Evolutionary conservation across 2,888 invertebrate species (phyloP).

Genomic region (Gandaritis pyraliata): DNA sequence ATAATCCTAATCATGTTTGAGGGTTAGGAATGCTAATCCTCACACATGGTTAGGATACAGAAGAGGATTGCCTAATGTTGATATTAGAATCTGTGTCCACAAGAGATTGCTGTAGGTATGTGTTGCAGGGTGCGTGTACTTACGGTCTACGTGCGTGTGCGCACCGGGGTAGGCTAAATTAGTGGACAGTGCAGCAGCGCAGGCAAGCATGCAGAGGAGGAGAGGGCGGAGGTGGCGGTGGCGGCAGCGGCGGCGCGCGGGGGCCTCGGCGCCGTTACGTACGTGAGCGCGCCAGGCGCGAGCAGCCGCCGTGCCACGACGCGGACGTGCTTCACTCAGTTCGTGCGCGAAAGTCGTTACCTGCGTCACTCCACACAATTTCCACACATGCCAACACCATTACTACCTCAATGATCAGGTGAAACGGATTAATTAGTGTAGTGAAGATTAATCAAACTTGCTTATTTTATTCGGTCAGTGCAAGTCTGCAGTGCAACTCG

Average conservation of each 20-base stretch:
- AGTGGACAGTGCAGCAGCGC: constrained; percentile 8
- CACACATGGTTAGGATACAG: no score
- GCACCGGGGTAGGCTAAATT: background rate
- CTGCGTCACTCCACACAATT: constrained; percentile 77
- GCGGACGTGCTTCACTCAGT: constrained; percentile 84
- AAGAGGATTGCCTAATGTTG: no score
- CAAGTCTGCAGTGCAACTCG: constrained; percentile 47
- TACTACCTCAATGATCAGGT: constrained; percentile 55
- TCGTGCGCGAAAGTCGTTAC: constrained; percentile 84
- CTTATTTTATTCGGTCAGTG: constrained; percentile 49
- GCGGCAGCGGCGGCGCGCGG: constrained; percentile 32
- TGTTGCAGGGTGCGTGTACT: no score
- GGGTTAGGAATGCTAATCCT: no score
- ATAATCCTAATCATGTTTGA: no score
- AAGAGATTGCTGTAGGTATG: no score
- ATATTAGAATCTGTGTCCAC: no score
- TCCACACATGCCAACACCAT: constrained; percentile 72
- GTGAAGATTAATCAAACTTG: constrained; percentile 53
- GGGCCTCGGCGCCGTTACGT: constrained; percentile 47
- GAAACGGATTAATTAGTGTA: constrained; percentile 61
- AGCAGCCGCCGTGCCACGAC: constrained; percentile 66
- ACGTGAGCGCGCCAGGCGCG: constrained; percentile 41
- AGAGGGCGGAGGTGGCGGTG: no score
- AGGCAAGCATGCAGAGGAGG: constrained; percentile 28
- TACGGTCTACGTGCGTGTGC: background rate